Evolutionary conservation across 2,113 vertebrate genomes (phyloP).

Genomic region (Cololabis saira): DNA sequence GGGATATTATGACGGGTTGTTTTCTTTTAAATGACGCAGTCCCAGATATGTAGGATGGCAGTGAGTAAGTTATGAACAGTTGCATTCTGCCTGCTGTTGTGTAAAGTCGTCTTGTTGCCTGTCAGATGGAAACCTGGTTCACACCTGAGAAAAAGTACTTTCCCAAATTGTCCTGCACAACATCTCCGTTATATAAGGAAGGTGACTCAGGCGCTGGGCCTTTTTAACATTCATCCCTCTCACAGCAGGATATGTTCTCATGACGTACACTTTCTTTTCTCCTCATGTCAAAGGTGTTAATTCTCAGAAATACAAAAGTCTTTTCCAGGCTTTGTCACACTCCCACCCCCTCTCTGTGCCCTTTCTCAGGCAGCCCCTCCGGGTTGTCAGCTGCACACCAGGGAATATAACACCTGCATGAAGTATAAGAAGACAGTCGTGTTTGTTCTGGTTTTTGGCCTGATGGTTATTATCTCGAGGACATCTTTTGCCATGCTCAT

Average conservation of each 20-base stretch:
- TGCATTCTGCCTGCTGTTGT: constrained; percentile 35
- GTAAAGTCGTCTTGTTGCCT: constrained; percentile 30
- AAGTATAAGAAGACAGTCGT: neutral
- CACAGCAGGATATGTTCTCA: constrained; percentile 13
- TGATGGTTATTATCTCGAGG: constrained; percentile 1
- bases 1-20: too few species aligned
- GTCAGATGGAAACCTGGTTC: constrained; percentile 32
- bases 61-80: neutral
- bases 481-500: constrained; percentile 15
- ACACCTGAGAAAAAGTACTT: constrained; percentile 4
- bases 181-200: constrained; percentile 1
- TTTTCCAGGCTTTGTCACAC: neutral
- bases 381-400: neutral
- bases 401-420: constrained; percentile 22
- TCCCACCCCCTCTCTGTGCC: neutral
- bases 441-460: constrained; percentile 4
- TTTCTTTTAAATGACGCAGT: neutral
- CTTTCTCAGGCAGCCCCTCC: constrained; percentile 5
- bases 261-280: neutral
- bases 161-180: neutral
- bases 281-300: neutral
- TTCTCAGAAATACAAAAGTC: neutral
- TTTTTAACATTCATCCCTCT: constrained; percentile 11
- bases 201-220: neutral
- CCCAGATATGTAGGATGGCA: neutral